Conservation (phyloP, 1,140 invertebrate genomes). For the Polyergus mexicanus region DNA sequence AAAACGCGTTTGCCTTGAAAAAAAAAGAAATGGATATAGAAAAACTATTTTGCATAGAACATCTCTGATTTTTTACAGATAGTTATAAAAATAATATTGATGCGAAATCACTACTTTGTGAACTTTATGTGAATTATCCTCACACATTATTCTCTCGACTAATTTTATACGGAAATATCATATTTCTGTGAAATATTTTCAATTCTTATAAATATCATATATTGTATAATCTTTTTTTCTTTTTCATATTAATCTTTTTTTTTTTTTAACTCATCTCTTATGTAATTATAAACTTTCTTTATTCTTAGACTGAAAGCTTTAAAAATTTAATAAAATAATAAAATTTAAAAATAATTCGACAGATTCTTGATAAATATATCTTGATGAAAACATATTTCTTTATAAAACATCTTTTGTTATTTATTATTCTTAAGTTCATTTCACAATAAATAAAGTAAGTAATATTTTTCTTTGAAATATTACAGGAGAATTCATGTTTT, state of each 20-base stretch:
- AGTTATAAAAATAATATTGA: conserved; percentile 9
- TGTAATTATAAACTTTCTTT: not conserved
- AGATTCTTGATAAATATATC: not conserved
- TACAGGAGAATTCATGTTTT: not conserved
- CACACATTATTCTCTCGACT: not conserved
- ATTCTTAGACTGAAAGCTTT: not conserved
- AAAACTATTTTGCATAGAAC: conserved; percentile 23
- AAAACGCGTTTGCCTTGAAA: conserved; percentile 39
- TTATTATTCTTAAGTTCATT: not conserved
- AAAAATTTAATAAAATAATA: not conserved
- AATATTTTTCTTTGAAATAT: no score
- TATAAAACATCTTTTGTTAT: not conserved
- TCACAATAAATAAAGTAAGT: not conserved
- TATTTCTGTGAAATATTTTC: not conserved
- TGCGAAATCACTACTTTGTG: not conserved
- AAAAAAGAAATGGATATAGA: conserved; percentile 10
- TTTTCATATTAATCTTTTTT: not conserved
- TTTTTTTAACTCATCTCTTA: not conserved
- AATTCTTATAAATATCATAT: not conserved
- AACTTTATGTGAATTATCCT: conserved; percentile 3
- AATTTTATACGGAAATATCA: not conserved
- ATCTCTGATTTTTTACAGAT: conserved; percentile 7
- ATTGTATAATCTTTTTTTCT: no score
- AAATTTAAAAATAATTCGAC: not conserved
- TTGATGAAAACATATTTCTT: not conserved